Evolutionary conservation across 1,140 invertebrate species (phyloP), one percentile per base, ranked within the genome.

Genomic region (Hyles euphorbiae): DNA sequence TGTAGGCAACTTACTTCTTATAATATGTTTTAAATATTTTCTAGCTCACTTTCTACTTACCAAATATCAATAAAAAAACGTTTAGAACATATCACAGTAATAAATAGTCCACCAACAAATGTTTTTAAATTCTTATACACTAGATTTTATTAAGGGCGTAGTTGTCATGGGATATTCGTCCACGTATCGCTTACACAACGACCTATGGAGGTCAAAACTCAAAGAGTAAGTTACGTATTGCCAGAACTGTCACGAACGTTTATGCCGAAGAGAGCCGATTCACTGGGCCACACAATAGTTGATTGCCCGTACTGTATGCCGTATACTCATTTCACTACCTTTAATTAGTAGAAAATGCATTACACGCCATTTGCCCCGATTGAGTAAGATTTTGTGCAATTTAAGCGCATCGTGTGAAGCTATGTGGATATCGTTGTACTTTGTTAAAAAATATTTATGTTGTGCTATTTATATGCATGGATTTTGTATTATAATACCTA

Each of bases 181-280:
- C 58, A 58, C 61, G 60, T 62, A 65, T 67, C 44, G 52, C 44
- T 78, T 74, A 62, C 66, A 58, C 55, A 76, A 76, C 52, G 52
- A 56, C 43, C 60, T 66, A 71, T 72, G 61, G 66, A 71, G 76
- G 76, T 74, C 74, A 78, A 22, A 22, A 22, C 22, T 22, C 22
- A 22, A 63, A 74, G 66, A 60, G 68, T 64, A 66, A 61, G 66
- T 72, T 73, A 75, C 70, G 72, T 74, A 70, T 64, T 61, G 56
- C 54, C 66, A 1, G 36, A 40, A 40, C 36, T 40, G 61, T 68
- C 64, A 70, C 68, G 68, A 72, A 60, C 70, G 58, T 75, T 74
- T 71, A 71, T 63, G 52, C 67, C 58, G 55, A 47, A 54, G 53
- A 22, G 22, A 44, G 11, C 36, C 53, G 53, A 54, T 52, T 58